A percentile compares a stretch with the other conserved stretches of the same genome.
These are phyloP conservation scores for Scolopax mira DNA, from an alignment of 2,113 vertebrate species.

Conservation along the genomic window DNA sequence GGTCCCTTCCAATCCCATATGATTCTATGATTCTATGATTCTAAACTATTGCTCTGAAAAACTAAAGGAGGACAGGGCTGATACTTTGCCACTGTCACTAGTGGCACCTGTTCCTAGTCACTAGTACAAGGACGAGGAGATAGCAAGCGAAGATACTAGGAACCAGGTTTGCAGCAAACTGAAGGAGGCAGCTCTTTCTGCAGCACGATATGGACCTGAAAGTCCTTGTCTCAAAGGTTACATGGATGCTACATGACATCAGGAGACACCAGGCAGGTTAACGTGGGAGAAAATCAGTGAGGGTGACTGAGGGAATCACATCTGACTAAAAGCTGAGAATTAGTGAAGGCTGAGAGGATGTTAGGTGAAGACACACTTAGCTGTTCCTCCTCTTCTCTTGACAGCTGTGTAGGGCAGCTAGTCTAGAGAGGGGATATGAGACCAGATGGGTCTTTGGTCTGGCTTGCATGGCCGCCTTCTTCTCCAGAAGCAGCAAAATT, in stretches of 20 bases:
- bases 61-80: not conserved
- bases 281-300: accelerated
- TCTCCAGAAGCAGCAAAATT: not conserved
- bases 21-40: too few species aligned
- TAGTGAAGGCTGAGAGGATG: not conserved
- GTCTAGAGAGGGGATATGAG: not conserved
- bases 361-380: not conserved
- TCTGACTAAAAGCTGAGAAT: not conserved
- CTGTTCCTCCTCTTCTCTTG: not conserved
- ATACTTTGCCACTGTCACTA: not conserved
- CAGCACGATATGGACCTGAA: not conserved
- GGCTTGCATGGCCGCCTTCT: not conserved
- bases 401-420: not conserved
- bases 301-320: not conserved
- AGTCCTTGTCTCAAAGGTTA: not conserved
- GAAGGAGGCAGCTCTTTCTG: not conserved
- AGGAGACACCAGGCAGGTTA: not conserved
- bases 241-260: not conserved
- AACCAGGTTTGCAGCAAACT: not conserved
- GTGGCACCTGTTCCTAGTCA: not conserved
- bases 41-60: not conserved
- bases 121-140: not conserved
- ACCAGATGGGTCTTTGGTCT: not conserved
- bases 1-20: too few species aligned
- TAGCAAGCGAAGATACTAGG: not conserved